Conservation (phyloP, 2,113 vertebrate species). For the Entelurus aequoreus region DNA sequence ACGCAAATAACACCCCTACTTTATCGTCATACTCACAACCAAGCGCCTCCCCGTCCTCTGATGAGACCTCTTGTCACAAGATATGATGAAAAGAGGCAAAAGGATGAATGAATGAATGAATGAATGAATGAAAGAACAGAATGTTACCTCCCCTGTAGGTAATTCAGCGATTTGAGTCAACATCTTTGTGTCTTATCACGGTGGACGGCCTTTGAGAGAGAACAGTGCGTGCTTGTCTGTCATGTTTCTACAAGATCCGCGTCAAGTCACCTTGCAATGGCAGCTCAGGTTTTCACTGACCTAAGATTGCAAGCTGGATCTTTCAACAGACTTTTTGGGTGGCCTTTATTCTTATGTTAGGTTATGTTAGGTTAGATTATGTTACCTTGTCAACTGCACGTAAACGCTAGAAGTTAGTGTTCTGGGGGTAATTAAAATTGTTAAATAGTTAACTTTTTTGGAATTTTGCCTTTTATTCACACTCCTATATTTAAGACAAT, state of each 20-base stretch:
- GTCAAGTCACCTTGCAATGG: constrained; percentile 31
- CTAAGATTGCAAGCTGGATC: constrained; percentile 16
- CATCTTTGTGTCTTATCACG: constrained; percentile 53
- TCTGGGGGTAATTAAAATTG: no score
- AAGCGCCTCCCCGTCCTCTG: constrained; percentile 21
- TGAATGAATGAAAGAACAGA: constrained; percentile 24
- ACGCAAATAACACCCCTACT: constrained; percentile 45
- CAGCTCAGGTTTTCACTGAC: constrained; percentile 42
- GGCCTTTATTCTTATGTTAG: no score
- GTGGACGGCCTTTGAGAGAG: constrained; percentile 29
- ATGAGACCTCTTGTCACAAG: constrained; percentile 45
- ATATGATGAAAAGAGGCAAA: constrained; percentile 37
- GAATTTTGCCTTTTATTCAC: no score
- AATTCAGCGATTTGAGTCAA: constrained; percentile 53
- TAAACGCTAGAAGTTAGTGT: no score
- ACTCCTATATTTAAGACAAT: no score
- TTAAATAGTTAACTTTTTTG: no score
- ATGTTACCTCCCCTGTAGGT: constrained; percentile 35
- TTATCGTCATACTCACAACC: constrained; percentile 34
- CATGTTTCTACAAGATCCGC: constrained; percentile 38
- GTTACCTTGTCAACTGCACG: no score
- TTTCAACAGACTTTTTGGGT: constrained; percentile 21
- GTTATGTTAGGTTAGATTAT: no score
- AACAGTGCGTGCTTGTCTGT: constrained; percentile 48
- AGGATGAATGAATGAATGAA: constrained; percentile 15